Conservation (phyloP, 2,797 vertebrate genomes). For the Anabacerthia variegaticeps region DNA sequence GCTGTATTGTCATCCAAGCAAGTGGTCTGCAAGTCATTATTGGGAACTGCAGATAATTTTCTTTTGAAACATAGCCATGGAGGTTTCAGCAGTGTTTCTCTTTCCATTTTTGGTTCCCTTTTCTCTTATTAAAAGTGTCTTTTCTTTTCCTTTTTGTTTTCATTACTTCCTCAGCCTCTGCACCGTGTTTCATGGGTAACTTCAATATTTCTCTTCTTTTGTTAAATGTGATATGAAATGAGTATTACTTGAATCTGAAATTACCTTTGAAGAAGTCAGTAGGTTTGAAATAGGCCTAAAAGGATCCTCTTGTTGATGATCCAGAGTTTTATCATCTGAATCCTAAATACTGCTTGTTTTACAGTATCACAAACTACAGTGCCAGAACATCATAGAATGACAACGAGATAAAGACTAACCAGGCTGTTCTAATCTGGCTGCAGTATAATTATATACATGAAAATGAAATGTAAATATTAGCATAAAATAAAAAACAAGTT, state of each 20-base stretch:
- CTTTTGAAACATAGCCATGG: neutral
- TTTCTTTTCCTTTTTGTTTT: neutral
- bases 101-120: neutral
- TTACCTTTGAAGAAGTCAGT: neutral
- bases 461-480: neutral
- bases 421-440: neutral
- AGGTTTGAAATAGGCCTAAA: neutral
- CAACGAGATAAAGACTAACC: neutral
- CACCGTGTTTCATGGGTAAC: neutral
- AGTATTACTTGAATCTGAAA: neutral
- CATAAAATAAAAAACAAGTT: neutral
- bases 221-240: neutral
- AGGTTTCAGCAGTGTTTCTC: neutral
- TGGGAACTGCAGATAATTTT: neutral
- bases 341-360: neutral
- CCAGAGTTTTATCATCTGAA: neutral
- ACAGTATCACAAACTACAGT: neutral
- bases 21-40: neutral
- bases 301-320: neutral
- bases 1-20: neutral
- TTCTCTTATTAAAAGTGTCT: neutral
- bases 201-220: neutral
- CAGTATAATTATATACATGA: neutral
- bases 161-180: neutral
- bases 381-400: neutral